Conservation (phyloP, 2,113 vertebrate species). For the Rana temporaria region DNA sequence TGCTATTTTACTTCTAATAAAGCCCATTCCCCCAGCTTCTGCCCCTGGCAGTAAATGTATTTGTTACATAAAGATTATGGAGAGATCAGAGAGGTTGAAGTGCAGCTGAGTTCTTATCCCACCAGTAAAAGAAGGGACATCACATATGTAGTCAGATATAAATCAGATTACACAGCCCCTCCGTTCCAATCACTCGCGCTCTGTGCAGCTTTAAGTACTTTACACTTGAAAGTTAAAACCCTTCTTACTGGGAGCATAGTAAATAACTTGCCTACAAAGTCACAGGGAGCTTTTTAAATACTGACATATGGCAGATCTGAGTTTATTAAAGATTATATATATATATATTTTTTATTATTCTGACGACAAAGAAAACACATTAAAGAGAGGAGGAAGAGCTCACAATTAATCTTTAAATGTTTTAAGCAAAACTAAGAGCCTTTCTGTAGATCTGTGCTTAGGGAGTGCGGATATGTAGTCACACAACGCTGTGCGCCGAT, state of each 20-base stretch:
- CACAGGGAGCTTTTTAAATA: slow-evolving; percentile 70
- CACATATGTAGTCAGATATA: slow-evolving; percentile 16
- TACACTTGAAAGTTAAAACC: slow-evolving; percentile 65
- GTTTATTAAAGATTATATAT: slow-evolving; percentile 67
- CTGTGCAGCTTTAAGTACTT: slow-evolving; percentile 70
- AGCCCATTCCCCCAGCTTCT: too few relatives aligned
- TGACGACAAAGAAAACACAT: slow-evolving; percentile 41
- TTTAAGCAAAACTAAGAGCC: slow-evolving; percentile 70
- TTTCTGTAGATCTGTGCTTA: slow-evolving; percentile 67
- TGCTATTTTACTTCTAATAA: too few relatives aligned
- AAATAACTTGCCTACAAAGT: slow-evolving; percentile 68
- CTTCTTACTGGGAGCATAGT: slow-evolving; percentile 69
- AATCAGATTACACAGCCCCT: slow-evolving; percentile 60
- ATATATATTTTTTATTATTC: slow-evolving; percentile 47
- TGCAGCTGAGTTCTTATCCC: slow-evolving; percentile 7
- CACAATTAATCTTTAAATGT: slow-evolving; percentile 71
- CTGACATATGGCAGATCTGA: slow-evolving; percentile 62
- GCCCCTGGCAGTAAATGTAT: neutral
- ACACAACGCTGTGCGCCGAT: slow-evolving; percentile 61
- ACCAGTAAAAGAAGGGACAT: slow-evolving; percentile 15
- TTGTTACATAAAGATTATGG: slow-evolving; percentile 17
- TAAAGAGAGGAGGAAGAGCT: slow-evolving; percentile 64
- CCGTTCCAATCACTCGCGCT: slow-evolving; percentile 62
- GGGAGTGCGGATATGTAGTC: slow-evolving; percentile 63
- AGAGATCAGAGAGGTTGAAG: slow-evolving; percentile 16